Percentiles rank a stretch among this genome's conserved stretches.
Conservation (phyloP, 2,888 invertebrate species). For the Zaprionus obscuricornis region DNA sequence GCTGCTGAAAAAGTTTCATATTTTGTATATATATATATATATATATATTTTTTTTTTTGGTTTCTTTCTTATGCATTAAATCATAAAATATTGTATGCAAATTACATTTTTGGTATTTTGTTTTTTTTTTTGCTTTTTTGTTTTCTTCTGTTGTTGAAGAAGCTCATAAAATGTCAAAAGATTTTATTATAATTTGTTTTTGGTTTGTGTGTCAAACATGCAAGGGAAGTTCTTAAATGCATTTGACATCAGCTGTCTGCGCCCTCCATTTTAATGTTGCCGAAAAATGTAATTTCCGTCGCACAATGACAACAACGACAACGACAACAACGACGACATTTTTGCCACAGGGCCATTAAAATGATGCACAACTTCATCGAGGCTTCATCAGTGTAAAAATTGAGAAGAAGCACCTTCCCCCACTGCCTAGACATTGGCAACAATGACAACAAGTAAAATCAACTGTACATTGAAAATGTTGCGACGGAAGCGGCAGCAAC, state of each 20-base stretch:
- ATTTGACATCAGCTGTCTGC: constrained; percentile 71
- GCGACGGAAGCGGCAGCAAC: constrained; percentile 44
- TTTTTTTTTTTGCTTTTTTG: too few species aligned
- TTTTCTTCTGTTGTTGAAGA: constrained; percentile 53
- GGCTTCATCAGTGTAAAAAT: constrained; percentile 68
- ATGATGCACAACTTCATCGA: constrained; percentile 66
- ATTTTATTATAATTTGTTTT: constrained; percentile 68
- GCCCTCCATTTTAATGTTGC: constrained; percentile 74
- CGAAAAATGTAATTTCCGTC: constrained; percentile 79
- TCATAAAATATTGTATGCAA: constrained; percentile 78
- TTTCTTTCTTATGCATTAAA: constrained; percentile 15
- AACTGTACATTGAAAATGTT: constrained; percentile 25
- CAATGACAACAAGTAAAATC: constrained; percentile 24
- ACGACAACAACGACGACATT: constrained; percentile 31
- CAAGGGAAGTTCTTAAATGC: constrained; percentile 40
- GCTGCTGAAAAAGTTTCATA: too few species aligned
- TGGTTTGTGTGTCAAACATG: constrained; percentile 27
- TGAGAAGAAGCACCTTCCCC: constrained; percentile 13
- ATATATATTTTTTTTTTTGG: neutral
- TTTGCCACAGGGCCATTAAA: constrained; percentile 59
- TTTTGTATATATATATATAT: neutral
- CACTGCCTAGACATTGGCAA: constrained; percentile 46
- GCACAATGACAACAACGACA: too few species aligned
- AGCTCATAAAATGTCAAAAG: constrained; percentile 66
- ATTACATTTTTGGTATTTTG: constrained; percentile 56